Conservation (phyloP, 2,797 vertebrate species). For the Masticophis lateralis region DNA sequence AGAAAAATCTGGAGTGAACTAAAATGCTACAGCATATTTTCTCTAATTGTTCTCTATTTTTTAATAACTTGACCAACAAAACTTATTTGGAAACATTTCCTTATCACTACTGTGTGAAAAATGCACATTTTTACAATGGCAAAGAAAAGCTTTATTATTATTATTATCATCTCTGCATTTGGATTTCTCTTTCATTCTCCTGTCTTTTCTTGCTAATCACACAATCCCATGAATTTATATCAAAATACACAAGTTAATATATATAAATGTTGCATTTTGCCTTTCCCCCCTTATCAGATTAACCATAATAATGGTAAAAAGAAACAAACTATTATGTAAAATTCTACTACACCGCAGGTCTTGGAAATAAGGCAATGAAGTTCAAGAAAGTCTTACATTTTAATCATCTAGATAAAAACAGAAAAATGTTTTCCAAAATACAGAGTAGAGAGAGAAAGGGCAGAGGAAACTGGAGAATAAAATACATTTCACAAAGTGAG, state of each 20-base stretch:
- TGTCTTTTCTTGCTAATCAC: conserved; percentile 38
- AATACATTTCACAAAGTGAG: conserved; percentile 42
- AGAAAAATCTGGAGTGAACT: background rate
- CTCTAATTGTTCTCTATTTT: conserved; percentile 25
- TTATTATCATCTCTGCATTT: conserved; percentile 13
- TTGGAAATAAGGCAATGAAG: conserved; percentile 73
- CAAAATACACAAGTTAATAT: conserved; percentile 26
- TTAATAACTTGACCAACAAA: background rate
- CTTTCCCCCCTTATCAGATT: conserved; percentile 73
- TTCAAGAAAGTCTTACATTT: conserved; percentile 76
- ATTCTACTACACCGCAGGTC: conserved; percentile 78
- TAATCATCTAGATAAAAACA: conserved; percentile 79
- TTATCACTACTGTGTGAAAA: conserved; percentile 34
- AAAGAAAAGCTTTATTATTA: conserved; percentile 13
- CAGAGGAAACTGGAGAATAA: conserved; percentile 19
- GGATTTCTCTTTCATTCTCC: conserved; percentile 11
- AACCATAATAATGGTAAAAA: conserved; percentile 71
- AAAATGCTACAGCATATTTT: background rate
- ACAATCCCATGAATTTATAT: conserved; percentile 20
- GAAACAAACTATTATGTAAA: conserved; percentile 77
- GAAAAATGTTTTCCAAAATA: conserved; percentile 65
- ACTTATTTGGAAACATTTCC: conserved; percentile 19
- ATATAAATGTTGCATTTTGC: conserved; percentile 36
- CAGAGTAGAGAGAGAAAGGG: conserved; percentile 33
- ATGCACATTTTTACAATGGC: conserved; percentile 24